phyloP scores from a whole-genome alignment of 2,113 vertebrate species.

The Recurvirostra avosetta region DNA sequence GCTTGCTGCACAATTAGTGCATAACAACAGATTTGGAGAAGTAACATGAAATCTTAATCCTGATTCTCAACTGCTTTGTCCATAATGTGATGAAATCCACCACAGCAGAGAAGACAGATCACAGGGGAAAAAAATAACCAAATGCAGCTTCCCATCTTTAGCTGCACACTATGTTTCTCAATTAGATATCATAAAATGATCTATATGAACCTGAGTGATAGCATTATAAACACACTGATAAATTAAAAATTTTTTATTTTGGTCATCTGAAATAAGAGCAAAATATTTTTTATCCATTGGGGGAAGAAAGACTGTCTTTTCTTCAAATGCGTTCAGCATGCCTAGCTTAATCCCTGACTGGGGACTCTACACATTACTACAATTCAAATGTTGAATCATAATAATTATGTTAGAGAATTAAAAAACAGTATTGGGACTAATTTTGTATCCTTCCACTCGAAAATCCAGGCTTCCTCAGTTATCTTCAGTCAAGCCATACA shows the following conservation, averaged over 20 bases:
- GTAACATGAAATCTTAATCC: neutral
- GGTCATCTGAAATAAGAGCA: neutral
- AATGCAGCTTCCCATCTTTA: neutral
- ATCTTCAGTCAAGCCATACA: constrained; percentile 41
- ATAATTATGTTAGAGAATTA: constrained; percentile 60
- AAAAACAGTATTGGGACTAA: constrained; percentile 51
- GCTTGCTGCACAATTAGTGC: neutral
- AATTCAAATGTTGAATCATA: constrained; percentile 46
- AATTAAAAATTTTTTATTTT: constrained; percentile 19
- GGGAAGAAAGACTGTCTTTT: neutral
- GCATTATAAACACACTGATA: neutral
- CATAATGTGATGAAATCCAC: neutral
- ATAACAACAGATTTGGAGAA: neutral
- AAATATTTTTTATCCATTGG: neutral
- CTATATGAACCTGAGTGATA: neutral
- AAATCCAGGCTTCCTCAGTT: constrained; percentile 13
- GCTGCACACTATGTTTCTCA: neutral
- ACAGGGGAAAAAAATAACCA: neutral
- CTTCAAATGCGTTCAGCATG: neutral
- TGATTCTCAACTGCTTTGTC: neutral
- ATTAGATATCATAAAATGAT: neutral
- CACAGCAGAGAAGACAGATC: neutral
- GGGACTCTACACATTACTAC: neutral
- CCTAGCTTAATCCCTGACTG: neutral
- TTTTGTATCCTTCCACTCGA: constrained; percentile 27